Evolutionary conservation across 1,140 invertebrate species (phyloP).

Genomic region (Lucilia cuprina): DNA sequence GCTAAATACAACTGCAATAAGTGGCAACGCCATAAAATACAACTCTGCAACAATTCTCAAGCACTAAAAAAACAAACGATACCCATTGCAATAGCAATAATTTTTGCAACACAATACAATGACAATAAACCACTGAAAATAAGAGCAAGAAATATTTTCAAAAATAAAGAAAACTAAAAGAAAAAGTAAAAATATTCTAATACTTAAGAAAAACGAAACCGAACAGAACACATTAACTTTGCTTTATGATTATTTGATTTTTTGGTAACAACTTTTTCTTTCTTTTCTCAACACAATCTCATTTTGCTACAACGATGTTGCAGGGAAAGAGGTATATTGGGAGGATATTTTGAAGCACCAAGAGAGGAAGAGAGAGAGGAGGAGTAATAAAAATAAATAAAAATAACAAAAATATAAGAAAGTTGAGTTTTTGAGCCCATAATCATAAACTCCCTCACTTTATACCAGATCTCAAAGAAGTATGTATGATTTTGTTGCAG

Average conservation of each 20-base stretch:
- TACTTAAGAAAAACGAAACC: not conserved
- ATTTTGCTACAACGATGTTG: not conserved
- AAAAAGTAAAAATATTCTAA: not conserved
- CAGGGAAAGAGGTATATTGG: no score
- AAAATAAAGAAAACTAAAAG: not conserved
- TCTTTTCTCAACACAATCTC: not conserved
- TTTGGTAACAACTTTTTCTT: conserved; percentile 7
- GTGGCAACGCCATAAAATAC: conserved; percentile 1
- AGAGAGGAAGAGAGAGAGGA: not conserved
- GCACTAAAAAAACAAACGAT: not conserved
- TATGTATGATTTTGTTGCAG: not conserved
- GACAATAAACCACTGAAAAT: not conserved
- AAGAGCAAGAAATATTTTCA: not conserved
- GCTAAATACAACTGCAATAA: not conserved
- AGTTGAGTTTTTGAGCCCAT: conserved; percentile 17
- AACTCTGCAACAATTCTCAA: not conserved
- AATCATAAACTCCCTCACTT: conserved; percentile 17
- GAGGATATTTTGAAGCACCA: not conserved
- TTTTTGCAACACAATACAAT: not conserved
- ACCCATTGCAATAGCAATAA: not conserved
- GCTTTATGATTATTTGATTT: conserved; percentile 18
- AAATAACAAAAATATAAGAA: not conserved
- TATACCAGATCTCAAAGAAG: not conserved
- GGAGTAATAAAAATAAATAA: not conserved
- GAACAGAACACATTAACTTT: not conserved